Evolutionary conservation across 2,888 invertebrate species (phyloP).

Genomic region (Drosophila niveifrons): DNA sequence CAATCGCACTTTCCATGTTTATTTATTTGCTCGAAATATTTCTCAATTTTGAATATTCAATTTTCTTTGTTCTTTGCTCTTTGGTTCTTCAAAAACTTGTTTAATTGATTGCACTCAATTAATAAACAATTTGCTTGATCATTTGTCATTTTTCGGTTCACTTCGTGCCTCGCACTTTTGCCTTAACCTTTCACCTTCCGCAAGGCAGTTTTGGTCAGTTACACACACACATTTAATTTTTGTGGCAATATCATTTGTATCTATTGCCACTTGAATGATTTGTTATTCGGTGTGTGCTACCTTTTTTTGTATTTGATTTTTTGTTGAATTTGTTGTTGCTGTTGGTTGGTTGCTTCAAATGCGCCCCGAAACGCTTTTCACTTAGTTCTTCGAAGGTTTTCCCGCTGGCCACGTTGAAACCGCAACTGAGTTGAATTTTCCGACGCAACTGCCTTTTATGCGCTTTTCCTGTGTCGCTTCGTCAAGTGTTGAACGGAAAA

Average conservation of each 20-base stretch:
- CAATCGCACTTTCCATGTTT: background rate
- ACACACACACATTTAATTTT: constrained; percentile 13
- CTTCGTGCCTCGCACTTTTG: constrained; percentile 10
- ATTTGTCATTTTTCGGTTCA: constrained; percentile 29
- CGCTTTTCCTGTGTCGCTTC: constrained; percentile 56
- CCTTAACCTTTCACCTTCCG: background rate
- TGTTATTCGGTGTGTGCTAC: constrained; percentile 18
- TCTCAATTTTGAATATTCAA: background rate
- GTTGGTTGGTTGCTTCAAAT: no score
- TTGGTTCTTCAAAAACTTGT: background rate
- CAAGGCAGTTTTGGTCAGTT: constrained; percentile 7
- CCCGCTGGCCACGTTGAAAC: constrained; percentile 57
- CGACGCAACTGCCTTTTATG: constrained; percentile 65
- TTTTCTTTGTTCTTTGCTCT: constrained; percentile 5
- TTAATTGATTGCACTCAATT: constrained; percentile 28
- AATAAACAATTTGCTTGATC: constrained; percentile 24
- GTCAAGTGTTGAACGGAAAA: constrained; percentile 70
- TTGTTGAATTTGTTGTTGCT: background rate
- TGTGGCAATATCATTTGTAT: constrained; percentile 45
- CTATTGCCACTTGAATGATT: constrained; percentile 43
- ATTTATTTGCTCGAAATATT: background rate
- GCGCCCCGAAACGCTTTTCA: constrained; percentile 35
- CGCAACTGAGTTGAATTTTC: constrained; percentile 76
- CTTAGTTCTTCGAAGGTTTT: no score
- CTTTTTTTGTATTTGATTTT: constrained; percentile 18